phyloP scores from a whole-genome alignment of 2,797 vertebrate species.

The Babyrousa celebensis region DNA sequence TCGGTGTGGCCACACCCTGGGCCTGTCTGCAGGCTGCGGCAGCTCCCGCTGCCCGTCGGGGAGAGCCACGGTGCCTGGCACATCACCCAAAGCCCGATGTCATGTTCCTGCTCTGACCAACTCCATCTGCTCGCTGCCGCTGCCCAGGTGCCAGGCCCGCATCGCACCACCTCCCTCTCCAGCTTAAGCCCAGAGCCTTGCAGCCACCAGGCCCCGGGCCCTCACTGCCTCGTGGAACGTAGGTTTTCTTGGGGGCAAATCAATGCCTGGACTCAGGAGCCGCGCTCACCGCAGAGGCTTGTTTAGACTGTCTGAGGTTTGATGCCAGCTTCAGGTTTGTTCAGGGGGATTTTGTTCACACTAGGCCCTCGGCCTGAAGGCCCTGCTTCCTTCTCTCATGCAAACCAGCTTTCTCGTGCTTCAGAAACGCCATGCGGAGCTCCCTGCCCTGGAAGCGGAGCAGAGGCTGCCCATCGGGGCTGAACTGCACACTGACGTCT shows the following conservation, averaged over 20 bases:
- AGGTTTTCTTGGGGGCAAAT: not conserved
- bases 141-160: accelerated
- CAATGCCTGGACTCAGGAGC: not conserved
- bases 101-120: too few species aligned
- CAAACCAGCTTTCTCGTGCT: not conserved
- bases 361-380: not conserved
- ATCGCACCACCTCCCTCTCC: not conserved
- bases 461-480: not conserved
- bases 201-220: too few species aligned
- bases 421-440: not conserved
- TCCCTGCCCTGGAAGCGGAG: too few species aligned
- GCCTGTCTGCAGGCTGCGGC: accelerated
- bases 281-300: not conserved
- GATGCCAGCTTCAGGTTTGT: not conserved
- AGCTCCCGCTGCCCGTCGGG: accelerated
- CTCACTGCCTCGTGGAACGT: too few species aligned
- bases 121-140: accelerated
- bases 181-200: not conserved
- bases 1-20: accelerated
- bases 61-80: accelerated
- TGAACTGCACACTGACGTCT: accelerated
- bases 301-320: not conserved
- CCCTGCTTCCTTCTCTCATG: not conserved
- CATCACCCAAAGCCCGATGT: not conserved
- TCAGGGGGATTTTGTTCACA: not conserved